Percentiles rank a stretch among this genome's conserved stretches.
Evolutionary conservation across 2,888 invertebrate genomes (phyloP).

Genomic region (Steromphala cineraria): DNA sequence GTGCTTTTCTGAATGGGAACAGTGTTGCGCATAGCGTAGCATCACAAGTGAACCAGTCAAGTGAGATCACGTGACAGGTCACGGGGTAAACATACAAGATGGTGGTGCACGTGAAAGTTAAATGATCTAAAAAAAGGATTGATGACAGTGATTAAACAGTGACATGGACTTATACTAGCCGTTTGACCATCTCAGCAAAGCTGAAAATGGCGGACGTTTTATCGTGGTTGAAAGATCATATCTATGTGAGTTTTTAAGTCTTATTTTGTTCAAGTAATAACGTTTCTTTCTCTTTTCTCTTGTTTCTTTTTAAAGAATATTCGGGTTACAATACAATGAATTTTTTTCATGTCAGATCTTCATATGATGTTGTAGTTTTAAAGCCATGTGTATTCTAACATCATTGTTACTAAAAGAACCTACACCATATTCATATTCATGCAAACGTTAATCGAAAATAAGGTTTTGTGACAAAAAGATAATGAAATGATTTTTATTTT

Average conservation of each 20-base stretch:
- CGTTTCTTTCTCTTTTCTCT: neutral
- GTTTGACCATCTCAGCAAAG: neutral
- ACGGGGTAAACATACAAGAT: conserved; percentile 10
- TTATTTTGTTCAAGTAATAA: neutral
- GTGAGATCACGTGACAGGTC: conserved; percentile 16
- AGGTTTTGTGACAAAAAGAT: too few relatives aligned
- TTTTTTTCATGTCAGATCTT: too few relatives aligned
- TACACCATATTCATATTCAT: too few relatives aligned
- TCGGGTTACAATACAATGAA: too few relatives aligned
- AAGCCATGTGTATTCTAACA: too few relatives aligned
- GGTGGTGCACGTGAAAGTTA: neutral
- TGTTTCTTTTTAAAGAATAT: neutral
- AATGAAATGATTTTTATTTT: too few relatives aligned
- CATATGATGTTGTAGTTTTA: too few relatives aligned
- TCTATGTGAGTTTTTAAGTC: conserved; percentile 30
- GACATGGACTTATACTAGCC: neutral
- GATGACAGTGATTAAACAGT: neutral
- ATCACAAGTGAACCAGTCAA: neutral
- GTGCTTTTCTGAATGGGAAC: too few relatives aligned
- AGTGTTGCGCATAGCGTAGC: too few relatives aligned
- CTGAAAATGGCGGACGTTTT: conserved; percentile 1
- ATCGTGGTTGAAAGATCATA: conserved; percentile 30
- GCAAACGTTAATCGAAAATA: too few relatives aligned
- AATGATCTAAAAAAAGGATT: neutral
- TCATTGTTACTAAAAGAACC: too few relatives aligned